Percentiles rank a stretch among this genome's conserved stretches.
These are phyloP conservation scores for Cephalopholis sonnerati DNA, from an alignment of 2,113 vertebrate species.

Conservation along the genomic window DNA sequence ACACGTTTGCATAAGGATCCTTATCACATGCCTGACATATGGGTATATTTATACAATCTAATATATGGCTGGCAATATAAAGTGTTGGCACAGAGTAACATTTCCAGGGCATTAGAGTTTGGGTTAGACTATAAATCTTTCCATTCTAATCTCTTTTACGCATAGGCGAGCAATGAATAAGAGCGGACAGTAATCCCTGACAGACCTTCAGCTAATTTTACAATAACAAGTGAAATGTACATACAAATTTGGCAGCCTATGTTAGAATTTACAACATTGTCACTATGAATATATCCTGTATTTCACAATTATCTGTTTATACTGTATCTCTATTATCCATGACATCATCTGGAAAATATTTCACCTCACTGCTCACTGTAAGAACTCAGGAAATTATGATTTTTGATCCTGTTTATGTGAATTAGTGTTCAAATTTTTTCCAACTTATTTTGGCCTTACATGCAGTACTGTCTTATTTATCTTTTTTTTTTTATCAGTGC, in stretches of 20 bases:
- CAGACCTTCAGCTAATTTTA: constrained; percentile 18
- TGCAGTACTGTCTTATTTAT: too few species aligned
- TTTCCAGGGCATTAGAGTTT: neutral
- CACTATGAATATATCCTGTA: neutral
- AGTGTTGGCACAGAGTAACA: constrained; percentile 1
- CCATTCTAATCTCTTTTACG: constrained; percentile 16
- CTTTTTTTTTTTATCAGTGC: too few species aligned
- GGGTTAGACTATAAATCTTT: constrained; percentile 26
- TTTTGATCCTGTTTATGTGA: neutral
- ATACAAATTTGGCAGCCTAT: neutral
- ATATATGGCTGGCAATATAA: constrained; percentile 19
- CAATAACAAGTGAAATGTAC: neutral
- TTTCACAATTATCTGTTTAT: neutral
- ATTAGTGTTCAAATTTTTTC: neutral
- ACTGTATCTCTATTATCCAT: neutral
- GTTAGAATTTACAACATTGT: neutral
- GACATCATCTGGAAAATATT: neutral
- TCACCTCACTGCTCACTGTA: neutral
- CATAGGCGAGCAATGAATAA: constrained; percentile 4
- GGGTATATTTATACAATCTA: constrained; percentile 2
- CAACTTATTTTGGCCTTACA: neutral
- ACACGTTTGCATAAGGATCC: constrained; percentile 18
- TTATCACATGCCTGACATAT: constrained; percentile 39
- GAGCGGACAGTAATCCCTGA: neutral
- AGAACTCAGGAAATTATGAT: neutral